These are phyloP conservation scores for Pammene fasciana DNA, from an alignment of 2,888 invertebrate species.

Conservation along the genomic window DNA sequence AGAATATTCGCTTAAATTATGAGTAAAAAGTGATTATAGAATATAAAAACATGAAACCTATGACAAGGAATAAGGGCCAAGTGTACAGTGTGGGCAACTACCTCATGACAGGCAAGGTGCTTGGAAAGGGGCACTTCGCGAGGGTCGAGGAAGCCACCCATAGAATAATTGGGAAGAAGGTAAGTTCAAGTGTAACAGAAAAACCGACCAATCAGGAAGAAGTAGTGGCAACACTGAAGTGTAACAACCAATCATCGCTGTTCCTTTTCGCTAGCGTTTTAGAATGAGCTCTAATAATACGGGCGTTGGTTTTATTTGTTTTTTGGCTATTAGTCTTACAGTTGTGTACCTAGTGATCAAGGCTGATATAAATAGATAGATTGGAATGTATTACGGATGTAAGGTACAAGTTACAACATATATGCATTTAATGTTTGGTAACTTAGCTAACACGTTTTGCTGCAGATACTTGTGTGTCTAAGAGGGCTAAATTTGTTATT, in stretches of 20 bases:
- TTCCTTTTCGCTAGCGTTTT: neutral
- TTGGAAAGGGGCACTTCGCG: constrained; percentile 91
- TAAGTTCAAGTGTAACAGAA: constrained; percentile 56
- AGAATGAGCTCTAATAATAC: constrained; percentile 27
- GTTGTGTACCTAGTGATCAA: constrained; percentile 2
- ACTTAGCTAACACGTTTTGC: no score
- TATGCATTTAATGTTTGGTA: no score
- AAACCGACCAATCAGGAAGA: constrained; percentile 23
- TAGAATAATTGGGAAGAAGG: constrained; percentile 87
- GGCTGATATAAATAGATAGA: constrained; percentile 16
- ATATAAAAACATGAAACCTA: constrained; percentile 60
- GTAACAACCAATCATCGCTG: constrained; percentile 17
- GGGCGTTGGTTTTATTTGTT: constrained; percentile 23
- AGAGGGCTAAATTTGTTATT: no score
- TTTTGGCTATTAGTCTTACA: constrained; percentile 17
- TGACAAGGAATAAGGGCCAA: constrained; percentile 69
- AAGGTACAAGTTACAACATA: no score
- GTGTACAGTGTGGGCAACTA: constrained; percentile 87
- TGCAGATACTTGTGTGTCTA: no score
- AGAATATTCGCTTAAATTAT: constrained; percentile 57
- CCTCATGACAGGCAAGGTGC: constrained; percentile 86
- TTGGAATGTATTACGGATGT: constrained; percentile 18
- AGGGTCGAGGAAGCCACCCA: constrained; percentile 89
- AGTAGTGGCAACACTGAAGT: constrained; percentile 7
- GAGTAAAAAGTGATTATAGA: constrained; percentile 61